phyloP scores from a whole-genome alignment of 2,797 vertebrate genomes.

The Sebastes vulpes region DNA sequence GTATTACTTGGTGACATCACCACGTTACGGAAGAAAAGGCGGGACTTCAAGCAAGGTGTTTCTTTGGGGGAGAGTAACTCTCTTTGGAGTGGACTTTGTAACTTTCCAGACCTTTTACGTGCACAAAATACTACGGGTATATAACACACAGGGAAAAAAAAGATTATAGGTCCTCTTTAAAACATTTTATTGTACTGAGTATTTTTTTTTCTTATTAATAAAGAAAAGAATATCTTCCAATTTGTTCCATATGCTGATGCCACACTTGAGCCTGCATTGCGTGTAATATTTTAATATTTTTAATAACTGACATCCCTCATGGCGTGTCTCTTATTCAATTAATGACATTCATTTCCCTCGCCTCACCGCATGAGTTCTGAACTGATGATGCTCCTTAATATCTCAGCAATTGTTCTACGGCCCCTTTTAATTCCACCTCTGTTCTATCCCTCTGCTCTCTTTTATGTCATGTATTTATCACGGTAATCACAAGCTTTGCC shows the following conservation, averaged over 20 bases:
- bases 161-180: constrained; percentile 4
- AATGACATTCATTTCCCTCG: constrained; percentile 58
- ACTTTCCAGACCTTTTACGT: too few relatives aligned
- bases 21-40: too few relatives aligned
- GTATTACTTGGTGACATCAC: too few relatives aligned
- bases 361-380: constrained; percentile 31
- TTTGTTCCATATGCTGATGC: constrained; percentile 8
- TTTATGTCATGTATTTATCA: constrained; percentile 79
- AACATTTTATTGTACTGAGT: neutral
- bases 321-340: constrained; percentile 64
- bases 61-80: too few relatives aligned
- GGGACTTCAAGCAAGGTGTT: too few relatives aligned
- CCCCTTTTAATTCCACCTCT: constrained; percentile 44
- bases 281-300: constrained; percentile 36
- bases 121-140: too few relatives aligned
- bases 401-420: constrained; percentile 51
- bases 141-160: too few relatives aligned
- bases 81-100: too few relatives aligned
- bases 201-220: constrained; percentile 7
- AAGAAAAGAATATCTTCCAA: neutral
- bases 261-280: neutral
- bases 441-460: constrained; percentile 36
- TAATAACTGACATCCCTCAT: constrained; percentile 52
- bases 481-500: constrained; percentile 72
- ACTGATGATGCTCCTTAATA: constrained; percentile 59